Percentiles rank a stretch among this genome's conserved stretches.
Conservation (phyloP, 2,888 invertebrate species). For the Cheilosia vulpina region DNA sequence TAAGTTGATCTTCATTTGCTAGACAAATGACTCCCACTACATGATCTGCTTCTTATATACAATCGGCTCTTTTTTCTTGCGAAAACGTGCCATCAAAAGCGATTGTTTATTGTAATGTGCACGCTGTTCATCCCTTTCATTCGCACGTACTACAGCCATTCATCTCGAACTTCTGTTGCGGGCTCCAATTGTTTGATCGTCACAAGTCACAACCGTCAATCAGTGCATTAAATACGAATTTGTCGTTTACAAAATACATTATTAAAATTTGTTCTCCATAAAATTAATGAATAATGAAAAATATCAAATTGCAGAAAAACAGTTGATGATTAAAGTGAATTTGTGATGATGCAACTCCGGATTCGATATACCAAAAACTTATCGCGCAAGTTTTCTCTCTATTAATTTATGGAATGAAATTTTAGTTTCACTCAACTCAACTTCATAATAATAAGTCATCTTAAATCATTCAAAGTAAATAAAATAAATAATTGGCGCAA, state of each 20-base stretch:
- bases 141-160: not conserved
- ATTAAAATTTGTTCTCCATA: not conserved
- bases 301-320: not conserved
- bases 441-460: no score
- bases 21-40: not conserved
- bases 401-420: no score
- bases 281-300: not conserved
- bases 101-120: not conserved
- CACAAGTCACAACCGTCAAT: not conserved
- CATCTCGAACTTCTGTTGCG: not conserved
- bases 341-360: not conserved
- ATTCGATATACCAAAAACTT: not conserved
- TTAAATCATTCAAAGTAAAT: no score
- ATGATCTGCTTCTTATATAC: not conserved
- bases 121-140: conserved; percentile 2
- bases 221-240: not conserved
- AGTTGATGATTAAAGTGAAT: not conserved
- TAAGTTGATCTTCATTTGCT: not conserved
- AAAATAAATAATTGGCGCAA: no score
- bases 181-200: not conserved
- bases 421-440: no score
- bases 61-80: not conserved
- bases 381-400: no score
- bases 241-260: not conserved
- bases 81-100: not conserved